Evolutionary conservation across 1,140 invertebrate genomes (phyloP), one percentile per base, ranked within the genome.

Genomic region (Nasonia giraulti): DNA sequence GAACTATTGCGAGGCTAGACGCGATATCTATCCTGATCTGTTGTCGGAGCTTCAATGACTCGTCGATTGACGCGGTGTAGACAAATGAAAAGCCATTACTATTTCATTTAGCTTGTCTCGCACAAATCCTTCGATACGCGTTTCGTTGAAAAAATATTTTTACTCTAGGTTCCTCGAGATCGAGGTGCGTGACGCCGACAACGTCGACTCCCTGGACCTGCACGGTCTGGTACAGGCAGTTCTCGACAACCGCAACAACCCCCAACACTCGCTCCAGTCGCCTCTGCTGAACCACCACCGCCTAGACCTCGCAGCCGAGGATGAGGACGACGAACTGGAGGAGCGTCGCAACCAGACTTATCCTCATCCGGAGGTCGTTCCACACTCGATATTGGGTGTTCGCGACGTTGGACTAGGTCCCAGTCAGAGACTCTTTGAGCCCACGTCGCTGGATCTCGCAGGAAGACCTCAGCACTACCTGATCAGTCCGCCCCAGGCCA

Each of bases 321-420:
- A 79, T 1, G 50, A 50, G 14, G 37, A 74, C 3, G 33, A 74
- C 5, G 47, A 31, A 20, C 68, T 23, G 7, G 68, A 68, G 7
- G 20, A 27, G 31, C n/a, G 10, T 1, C n/a, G 47, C 47, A 87
- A 85, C 40, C 23, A 88, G 0, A 88, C 80, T 2, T 88, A 90
- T 8, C 89, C 88, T 2, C 89, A 89, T 66, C 90, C 91, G 8
- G 90, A 90, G 80, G 90, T 92, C 3, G 82, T 91, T 40, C 90
- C 91, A 0, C 88, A 89, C 12, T 91, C 91, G 10, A 87, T 91
- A n/a, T 78, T 91, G 2, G 91, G 91, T 0, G 91, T 91, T 0
- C 86, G 91, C 8, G 87, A 91, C 47, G 88, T 92, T 11, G 90
- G 89, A 0, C 8, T 89, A 0, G 79, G 86, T 0, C 83, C 88